These are phyloP conservation scores for Neodiprion virginianus DNA, from an alignment of 1,140 invertebrate genomes.

Conservation along the genomic window DNA sequence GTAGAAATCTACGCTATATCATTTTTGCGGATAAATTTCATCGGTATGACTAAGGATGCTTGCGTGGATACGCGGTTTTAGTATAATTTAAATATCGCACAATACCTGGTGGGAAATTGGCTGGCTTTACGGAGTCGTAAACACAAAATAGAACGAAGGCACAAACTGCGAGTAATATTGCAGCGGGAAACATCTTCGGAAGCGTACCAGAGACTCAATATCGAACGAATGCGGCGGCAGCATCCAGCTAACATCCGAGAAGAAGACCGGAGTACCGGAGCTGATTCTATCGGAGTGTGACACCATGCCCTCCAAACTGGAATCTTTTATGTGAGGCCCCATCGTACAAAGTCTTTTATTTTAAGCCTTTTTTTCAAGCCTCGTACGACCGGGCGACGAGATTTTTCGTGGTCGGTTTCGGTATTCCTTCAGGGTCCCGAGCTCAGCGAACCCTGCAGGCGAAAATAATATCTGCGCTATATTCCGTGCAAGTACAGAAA, in stretches of 20 bases:
- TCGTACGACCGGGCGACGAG: not conserved
- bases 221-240: not conserved
- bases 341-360: conserved; percentile 3
- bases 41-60: no score
- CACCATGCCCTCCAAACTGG: conserved; percentile 3
- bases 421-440: not conserved
- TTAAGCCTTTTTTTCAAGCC: not conserved
- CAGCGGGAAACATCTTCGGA: conserved; percentile 31
- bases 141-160: conserved; percentile 34
- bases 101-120: conserved; percentile 51
- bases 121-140: conserved; percentile 44
- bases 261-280: not conserved
- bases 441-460: no score
- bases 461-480: no score
- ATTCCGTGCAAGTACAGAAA: no score
- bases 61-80: no score
- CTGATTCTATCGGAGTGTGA: not conserved
- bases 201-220: not conserved
- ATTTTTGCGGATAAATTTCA: no score
- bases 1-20: no score
- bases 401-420: not conserved
- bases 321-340: conserved; percentile 4
- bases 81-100: no score
- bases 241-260: not conserved
- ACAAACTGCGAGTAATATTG: conserved; percentile 27